Evolutionary conservation across 2,888 invertebrate genomes (phyloP), one percentile per base, ranked within the genome.

Genomic region (Perizoma affinitatum): DNA sequence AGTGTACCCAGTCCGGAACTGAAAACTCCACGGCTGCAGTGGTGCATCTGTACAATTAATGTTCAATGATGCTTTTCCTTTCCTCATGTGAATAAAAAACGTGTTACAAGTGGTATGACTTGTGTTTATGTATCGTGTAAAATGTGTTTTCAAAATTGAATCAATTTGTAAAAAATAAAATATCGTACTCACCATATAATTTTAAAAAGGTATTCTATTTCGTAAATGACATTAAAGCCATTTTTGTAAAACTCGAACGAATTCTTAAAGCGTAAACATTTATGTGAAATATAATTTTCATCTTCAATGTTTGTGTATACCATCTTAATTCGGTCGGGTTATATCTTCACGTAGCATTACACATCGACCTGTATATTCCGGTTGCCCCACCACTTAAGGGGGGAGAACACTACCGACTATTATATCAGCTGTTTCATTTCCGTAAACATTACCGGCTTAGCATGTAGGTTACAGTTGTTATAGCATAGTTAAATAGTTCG

Each of bases 1-100:
- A 92, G 80, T 92, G 92, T 65, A 81, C 80, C 92, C 92, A 92
- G 69, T 91, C 90, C 53, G 91, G 91, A 59, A 91, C 74, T 42
- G 89, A 80, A 68, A 90, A 75, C 70, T 92, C 91, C 86, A 90
- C 89, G 42, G 91, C 87, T 47, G 90, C 90, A 53, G 91, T 90
- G 47, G 90, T 90, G 69, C 92, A 91, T 86, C 92, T 91, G 87
- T 71, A 76, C 71, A 77, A 76, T 77, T 71, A 62, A 70, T 58
- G 58, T 67, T 66, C 61, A 58, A 68, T 69, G 70, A 67, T 58
- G 56, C 44, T 46, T 59, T 52, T 59, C 47, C 52, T 57, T 49
- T 62, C n/a, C n/a, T n/a, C 47, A 45, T 38, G 59, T 35, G 44
- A 0, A 22, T 3, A 22, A 22, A 35, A 4, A 11, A 7, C 9